Evolutionary conservation across 1,140 invertebrate species (phyloP).

Genomic region (Delia radicum): DNA sequence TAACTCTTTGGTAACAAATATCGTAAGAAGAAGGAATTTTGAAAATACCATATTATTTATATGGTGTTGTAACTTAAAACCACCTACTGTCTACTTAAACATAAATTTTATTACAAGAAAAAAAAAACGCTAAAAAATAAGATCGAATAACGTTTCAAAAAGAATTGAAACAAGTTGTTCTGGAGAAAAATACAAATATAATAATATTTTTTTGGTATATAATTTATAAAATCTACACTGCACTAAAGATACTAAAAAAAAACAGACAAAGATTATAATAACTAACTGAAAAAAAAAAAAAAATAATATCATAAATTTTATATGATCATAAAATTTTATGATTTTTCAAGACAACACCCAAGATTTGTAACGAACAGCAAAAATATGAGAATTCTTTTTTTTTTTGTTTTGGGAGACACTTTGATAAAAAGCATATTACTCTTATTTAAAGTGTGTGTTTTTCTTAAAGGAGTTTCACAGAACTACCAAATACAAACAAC

Average conservation of each 20-base stretch:
- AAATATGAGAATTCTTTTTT: neutral
- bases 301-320: slow-evolving; percentile 17
- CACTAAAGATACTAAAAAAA: neutral
- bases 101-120: slow-evolving; percentile 11
- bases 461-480: neutral
- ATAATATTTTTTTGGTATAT: neutral
- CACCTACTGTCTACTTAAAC: slow-evolving; percentile 21
- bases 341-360: slow-evolving; percentile 14
- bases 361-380: neutral
- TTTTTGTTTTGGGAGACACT: neutral
- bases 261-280: neutral
- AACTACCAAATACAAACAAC: neutral
- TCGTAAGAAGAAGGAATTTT: neutral
- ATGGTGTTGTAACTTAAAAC: slow-evolving; percentile 21
- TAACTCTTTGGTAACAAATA: neutral
- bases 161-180: neutral
- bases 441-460: neutral
- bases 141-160: slow-evolving; percentile 8
- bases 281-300: neutral
- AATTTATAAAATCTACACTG: neutral
- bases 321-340: slow-evolving; percentile 20
- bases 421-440: slow-evolving; percentile 4
- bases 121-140: neutral
- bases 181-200: neutral
- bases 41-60: neutral